These are phyloP conservation scores for Lophius piscatorius DNA, from an alignment of 2,113 vertebrate species.

Conservation along the genomic window DNA sequence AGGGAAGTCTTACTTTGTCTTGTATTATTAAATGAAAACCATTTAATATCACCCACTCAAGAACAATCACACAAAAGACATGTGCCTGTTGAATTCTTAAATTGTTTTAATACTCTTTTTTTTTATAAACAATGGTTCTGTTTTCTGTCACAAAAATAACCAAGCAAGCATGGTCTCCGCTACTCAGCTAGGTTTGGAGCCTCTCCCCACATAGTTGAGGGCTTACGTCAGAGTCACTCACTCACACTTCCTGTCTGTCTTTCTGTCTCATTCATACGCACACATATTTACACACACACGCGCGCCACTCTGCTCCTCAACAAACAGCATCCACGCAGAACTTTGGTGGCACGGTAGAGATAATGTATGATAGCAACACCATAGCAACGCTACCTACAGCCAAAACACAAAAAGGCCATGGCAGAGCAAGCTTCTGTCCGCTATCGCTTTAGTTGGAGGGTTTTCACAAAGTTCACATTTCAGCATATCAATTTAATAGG, in stretches of 20 bases:
- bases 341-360: conserved; percentile 56
- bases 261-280: conserved; percentile 20
- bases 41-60: neutral
- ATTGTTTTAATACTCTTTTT: conserved; percentile 58
- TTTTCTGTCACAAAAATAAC: conserved; percentile 33
- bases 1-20: too few species aligned
- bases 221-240: conserved; percentile 61
- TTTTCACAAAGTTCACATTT: conserved; percentile 65
- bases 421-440: conserved; percentile 46
- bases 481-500: conserved; percentile 77
- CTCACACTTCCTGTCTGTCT: conserved; percentile 14
- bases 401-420: conserved; percentile 17
- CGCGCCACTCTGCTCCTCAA: conserved; percentile 30
- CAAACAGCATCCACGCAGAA: conserved; percentile 46
- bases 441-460: conserved; percentile 55
- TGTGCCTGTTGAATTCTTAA: conserved; percentile 9
- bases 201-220: conserved; percentile 23
- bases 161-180: conserved; percentile 40
- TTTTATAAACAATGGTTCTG: conserved; percentile 56
- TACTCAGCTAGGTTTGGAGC: conserved; percentile 54
- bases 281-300: conserved; percentile 38
- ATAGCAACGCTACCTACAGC: conserved; percentile 51
- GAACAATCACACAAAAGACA: neutral
- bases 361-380: conserved; percentile 66
- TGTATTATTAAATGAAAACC: neutral